Evolutionary conservation across 2,113 vertebrate species (phyloP).

Genomic region (Vulpes lagopus): DNA sequence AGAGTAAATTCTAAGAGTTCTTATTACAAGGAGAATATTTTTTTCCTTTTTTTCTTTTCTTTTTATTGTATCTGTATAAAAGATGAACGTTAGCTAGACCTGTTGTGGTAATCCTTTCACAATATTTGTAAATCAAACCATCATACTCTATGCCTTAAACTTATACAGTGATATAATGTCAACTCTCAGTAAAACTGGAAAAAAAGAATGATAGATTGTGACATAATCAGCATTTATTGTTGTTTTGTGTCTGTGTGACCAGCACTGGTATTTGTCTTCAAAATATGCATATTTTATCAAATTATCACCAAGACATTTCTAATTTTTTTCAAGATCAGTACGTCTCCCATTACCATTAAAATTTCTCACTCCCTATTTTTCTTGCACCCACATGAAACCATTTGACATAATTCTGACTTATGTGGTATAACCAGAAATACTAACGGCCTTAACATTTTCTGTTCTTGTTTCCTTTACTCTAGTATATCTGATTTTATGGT

Average conservation of each 20-base stretch:
- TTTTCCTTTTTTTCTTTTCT: neutral
- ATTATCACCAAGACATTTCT: neutral
- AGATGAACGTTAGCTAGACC: neutral
- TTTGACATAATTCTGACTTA: neutral
- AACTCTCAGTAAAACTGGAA: neutral
- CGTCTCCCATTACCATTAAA: neutral
- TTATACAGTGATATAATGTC: neutral
- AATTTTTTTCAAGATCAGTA: neutral
- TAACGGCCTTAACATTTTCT: neutral
- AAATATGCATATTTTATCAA: neutral
- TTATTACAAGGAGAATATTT: neutral
- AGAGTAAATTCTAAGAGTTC: neutral
- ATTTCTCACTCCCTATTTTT: neutral
- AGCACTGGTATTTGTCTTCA: neutral
- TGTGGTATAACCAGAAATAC: neutral
- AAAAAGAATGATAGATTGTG: neutral
- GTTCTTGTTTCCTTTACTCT: neutral
- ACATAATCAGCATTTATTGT: neutral
- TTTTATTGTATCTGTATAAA: neutral
- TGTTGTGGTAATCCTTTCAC: neutral
- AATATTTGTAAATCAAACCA: neutral
- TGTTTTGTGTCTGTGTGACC: neutral
- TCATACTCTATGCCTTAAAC: neutral
- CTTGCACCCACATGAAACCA: neutral
- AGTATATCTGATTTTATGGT: neutral